Evolutionary conservation across 2,888 invertebrate genomes (phyloP), one percentile per base, ranked within the genome.

Genomic region (Onthophagus sagittarius): DNA sequence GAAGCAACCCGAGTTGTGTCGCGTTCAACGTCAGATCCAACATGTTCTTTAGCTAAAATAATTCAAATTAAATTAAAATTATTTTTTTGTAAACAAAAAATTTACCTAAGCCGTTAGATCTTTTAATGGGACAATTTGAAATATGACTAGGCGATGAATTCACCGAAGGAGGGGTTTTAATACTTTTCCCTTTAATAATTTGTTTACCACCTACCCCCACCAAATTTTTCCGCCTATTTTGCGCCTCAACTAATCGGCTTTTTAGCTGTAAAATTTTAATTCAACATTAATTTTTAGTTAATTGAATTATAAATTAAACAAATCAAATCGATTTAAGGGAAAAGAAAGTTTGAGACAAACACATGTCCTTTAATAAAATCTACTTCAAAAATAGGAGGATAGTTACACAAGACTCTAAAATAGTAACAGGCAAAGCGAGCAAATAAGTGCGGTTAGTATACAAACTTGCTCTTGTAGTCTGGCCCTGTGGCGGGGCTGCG

Each of bases 1-100:
- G 94, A 94, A 64, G 88, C 87, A 64, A 89, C 87, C 70, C 88
- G 84, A 0, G 88, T 87, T 32, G 88, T 86, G 81, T 89, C 89
- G 74, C 88, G 84, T 76, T 89, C 89, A 0, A 87, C 83, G 77
- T 86, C 86, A 0, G 85, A 85, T 15, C 82, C 86, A 6, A 71
- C 62, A n/a, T 72, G 72, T 53, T 75, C 75, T 73, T 75, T 75
- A 9, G 63, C 75, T 75, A 53, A 70, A 73, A 23, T 23, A 39
- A 64, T 70, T 53, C 1, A 53, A 31, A 14, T 2, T 53, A 14
- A 6, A 4, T 13, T 62, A 6, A 32, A 14, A 62, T n/a, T n/a
- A 62, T 23, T 72, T 63, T 69, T 65, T 1, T 23, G 23, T 23
- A 23, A 23, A 3, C 39, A 53, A 65, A 62, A 53, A 63, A 73